Evolutionary conservation across 2,113 vertebrate species (phyloP), one percentile per base, ranked within the genome.

Genomic region (Brachypteracias leptosomus): DNA sequence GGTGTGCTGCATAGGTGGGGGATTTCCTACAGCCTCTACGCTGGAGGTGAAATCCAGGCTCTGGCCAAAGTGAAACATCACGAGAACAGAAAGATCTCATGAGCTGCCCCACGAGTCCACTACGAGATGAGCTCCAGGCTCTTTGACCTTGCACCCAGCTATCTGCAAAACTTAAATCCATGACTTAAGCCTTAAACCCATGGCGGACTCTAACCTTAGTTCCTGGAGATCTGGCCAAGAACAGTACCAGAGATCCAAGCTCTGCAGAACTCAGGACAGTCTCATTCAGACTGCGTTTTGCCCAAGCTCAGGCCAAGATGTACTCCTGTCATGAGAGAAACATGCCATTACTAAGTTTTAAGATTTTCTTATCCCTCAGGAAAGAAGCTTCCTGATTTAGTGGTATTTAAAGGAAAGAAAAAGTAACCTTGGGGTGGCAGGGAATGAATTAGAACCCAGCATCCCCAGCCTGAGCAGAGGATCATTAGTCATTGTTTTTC

Each of bases 401-500:
- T 16, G 33, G 54, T 62, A 63, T 52, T 85, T 62, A 78, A 75
- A 73, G 28, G 21, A 33, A 93, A 79, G 36, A 79, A 28, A 71
- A 61, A 76, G 36, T 62, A 88, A 80, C 94, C 79, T 74, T 76
- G 79, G 79, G 40, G 58, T 35, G 51, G 74, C 67, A 80, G 58
- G 29, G 88, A 46, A 81, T 16, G 46, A 40, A 93, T 29, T 40
- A 49, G 65, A 76, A 40, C 13, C 21, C 70, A 59, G 61, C 87
- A 90, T 36, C 75, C 75, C 75, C 81, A 82, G 84, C 36, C 62
- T 26, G 14, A 55, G n/a, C 66, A 9, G 36, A 55, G 80, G 8
- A 35, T 67, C 84, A 86, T 95, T 83, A 92, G 55, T 92, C 86
- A 62, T 67, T 70, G 72, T n/a, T 94, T 88, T 92, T 84, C 82